These are phyloP conservation scores for Amphiura filiformis DNA, from an alignment of 35 echinoderm and acorn worm species.

Conservation along the genomic window DNA sequence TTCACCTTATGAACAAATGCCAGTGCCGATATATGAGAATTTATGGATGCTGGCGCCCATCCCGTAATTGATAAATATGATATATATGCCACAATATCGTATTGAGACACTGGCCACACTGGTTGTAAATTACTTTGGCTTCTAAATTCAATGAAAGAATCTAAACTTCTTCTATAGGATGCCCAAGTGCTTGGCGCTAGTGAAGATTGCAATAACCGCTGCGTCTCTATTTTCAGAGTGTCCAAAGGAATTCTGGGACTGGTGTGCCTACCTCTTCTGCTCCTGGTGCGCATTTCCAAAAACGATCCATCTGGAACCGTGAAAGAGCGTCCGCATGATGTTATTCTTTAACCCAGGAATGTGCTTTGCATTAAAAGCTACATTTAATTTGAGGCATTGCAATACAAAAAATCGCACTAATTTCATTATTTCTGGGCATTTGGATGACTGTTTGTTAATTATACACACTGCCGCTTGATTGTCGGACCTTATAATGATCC, in stretches of 20 bases:
- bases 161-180: no score
- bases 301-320: background rate
- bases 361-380: background rate
- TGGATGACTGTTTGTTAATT: background rate
- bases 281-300: background rate
- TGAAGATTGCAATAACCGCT: no score
- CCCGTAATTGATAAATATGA: no score
- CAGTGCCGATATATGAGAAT: no score
- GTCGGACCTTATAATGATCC: background rate
- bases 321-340: background rate
- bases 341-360: background rate
- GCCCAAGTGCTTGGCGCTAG: no score
- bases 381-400: background rate
- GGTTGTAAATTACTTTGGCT: no score
- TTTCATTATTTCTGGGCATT: background rate
- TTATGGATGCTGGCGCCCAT: no score
- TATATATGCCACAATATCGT: no score
- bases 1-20: no score
- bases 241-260: background rate
- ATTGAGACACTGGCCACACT: no score
- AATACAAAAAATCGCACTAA: background rate
- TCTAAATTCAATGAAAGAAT: no score
- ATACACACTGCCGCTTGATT: conserved; percentile 9
- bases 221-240: no score
- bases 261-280: background rate